Base-by-base conservation (phyloP, 2,797 vertebrate genomes). In the Siniperca undulata region DNA sequence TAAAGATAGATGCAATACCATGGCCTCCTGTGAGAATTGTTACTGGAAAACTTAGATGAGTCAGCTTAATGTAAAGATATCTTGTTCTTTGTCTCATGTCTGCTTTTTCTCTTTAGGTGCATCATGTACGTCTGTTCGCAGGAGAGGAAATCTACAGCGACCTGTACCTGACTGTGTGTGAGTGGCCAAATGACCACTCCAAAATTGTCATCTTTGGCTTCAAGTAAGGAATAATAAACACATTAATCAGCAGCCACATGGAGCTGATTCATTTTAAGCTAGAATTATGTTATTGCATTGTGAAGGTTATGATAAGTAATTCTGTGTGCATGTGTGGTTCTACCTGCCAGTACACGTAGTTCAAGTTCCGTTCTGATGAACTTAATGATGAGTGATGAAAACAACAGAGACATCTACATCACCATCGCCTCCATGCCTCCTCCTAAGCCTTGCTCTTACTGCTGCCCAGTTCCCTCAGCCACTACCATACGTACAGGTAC, bases 141-240 rank as follows among this genome's bases (percentile, higher is more conserved):
- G 97, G 97, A 0, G 97, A 98, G 89, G 97, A 97, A 88, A 98
- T 99, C 68, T 99, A 98, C 92, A 99, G 97, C 0, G 97, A 99
- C 84, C 93, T 99, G 16, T 99, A 97, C 91, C 93, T 99, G 56
- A 98, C 97, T 0, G 97, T 99, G 65, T 99, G 98, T 2, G 98
- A 99, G 86, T 99, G 98, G 98, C 98, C 98, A 55, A 97, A 97
- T 0, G 97, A 99, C 61, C 95, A 95, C 59, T 97, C 98, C 79
- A 99, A 98, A 93, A 97, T 99, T 74, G 97, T 99, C 72, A 97
- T 99, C 87, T 99, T 99, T 22, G 98, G 98, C 78, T 98, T 99
- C 94, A 99, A 98, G 98, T 99, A 93, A 96, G 97, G 27, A 62
- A 59, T 34, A 53, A 30, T 24, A 7, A 46, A 46, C 10, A 16